Evolutionary conservation across 2,888 invertebrate genomes (phyloP).

Genomic region (Tinea semifulvella): DNA sequence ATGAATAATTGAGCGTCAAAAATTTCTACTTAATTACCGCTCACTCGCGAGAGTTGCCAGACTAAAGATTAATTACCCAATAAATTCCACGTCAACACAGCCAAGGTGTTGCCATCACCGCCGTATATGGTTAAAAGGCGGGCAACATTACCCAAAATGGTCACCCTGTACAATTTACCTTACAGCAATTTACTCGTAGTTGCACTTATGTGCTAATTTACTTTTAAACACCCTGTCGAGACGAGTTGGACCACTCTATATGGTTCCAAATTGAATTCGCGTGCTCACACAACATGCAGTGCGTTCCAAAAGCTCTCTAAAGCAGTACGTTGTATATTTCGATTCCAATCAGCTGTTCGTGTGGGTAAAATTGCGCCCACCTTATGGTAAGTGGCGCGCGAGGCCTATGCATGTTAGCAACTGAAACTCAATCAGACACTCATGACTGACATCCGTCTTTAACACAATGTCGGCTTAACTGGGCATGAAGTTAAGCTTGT

Average conservation of each 20-base stretch:
- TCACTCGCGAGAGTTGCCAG: conserved; percentile 22
- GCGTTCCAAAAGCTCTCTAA: too few relatives aligned
- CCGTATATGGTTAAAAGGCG: conserved; percentile 15
- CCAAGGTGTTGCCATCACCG: conserved; percentile 18
- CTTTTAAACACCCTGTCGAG: conserved; percentile 16
- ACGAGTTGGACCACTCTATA: conserved; percentile 15
- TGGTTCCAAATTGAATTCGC: neutral
- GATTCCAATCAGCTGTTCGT: too few relatives aligned
- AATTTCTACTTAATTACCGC: conserved; percentile 20
- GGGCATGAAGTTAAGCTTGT: too few relatives aligned
- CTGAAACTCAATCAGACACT: too few relatives aligned
- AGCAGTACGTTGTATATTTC: too few relatives aligned
- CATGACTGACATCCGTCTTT: too few relatives aligned
- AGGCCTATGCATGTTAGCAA: too few relatives aligned
- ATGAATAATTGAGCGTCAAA: conserved; percentile 13
- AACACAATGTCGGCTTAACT: too few relatives aligned
- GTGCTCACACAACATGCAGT: too few relatives aligned
- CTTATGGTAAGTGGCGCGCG: too few relatives aligned
- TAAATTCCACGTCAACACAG: conserved; percentile 23
- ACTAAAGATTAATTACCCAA: conserved; percentile 22
- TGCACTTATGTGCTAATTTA: conserved; percentile 14
- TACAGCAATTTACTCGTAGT: conserved; percentile 15
- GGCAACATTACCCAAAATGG: conserved; percentile 13
- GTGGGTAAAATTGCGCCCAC: too few relatives aligned
- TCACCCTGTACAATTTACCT: conserved; percentile 2